Evolutionary conservation across 2,888 invertebrate species (phyloP).

Genomic region (Netelia virgata): DNA sequence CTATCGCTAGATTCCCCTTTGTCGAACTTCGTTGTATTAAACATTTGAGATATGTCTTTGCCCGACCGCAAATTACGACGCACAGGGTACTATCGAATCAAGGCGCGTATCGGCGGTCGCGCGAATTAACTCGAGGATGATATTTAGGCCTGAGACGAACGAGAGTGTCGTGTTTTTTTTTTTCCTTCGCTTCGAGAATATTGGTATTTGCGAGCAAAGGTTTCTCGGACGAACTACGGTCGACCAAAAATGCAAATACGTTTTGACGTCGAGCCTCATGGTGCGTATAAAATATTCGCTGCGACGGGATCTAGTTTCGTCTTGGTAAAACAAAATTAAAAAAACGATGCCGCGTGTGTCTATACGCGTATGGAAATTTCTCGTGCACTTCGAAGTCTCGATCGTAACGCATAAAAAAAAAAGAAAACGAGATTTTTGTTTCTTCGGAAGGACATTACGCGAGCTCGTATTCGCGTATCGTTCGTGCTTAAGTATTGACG

Average conservation of each 20-base stretch:
- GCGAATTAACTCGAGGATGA: too few species aligned
- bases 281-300: too few species aligned
- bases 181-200: too few species aligned
- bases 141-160: too few species aligned
- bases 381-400: conserved; percentile 8
- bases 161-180: too few species aligned
- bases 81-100: neutral
- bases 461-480: neutral
- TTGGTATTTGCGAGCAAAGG: too few species aligned
- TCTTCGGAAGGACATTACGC: conserved; percentile 36
- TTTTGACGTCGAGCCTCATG: too few species aligned
- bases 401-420: conserved; percentile 35
- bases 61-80: neutral
- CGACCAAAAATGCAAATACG: too few species aligned
- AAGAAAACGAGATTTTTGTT: conserved; percentile 30
- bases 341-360: neutral
- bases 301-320: too few species aligned
- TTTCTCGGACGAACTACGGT: too few species aligned
- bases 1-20: conserved; percentile 5
- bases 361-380: neutral
- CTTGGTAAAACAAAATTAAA: neutral
- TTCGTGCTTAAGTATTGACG: neutral
- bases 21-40: conserved; percentile 12
- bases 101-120: too few species aligned
- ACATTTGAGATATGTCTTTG: conserved; percentile 9